Evolutionary conservation across 2,888 invertebrate species (phyloP), one percentile per base, ranked within the genome.

Genomic region (Calephelis perditalis): DNA sequence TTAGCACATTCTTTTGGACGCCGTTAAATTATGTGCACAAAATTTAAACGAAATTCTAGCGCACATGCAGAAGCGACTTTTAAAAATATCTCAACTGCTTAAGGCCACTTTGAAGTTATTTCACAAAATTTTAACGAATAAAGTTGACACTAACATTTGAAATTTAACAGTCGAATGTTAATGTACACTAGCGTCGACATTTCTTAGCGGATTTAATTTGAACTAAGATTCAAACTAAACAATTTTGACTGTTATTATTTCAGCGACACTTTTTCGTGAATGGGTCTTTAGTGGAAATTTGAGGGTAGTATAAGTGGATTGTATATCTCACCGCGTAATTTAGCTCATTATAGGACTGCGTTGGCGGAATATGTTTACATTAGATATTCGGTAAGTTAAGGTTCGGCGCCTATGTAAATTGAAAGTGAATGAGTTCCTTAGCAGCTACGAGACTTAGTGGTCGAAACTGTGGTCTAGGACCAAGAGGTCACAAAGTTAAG

Each of bases 241-340:
- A 37, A 40, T 3, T 40, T 40, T 40, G 40, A 40, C 40, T 6
- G 40, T 40, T 40, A 40, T 7, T 26, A 40, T 40, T 40, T 40
- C 40, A 40, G 40, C 8, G 8, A 40, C 6, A 8, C 0, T 40
- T 40, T 40, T 40, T 49, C 49, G n/a, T 49, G 49, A 49, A 49
- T 15, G 9, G 49, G 26, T 63, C 59, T 59, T 70, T 72, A 65
- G 71, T 73, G 67, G 68, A 73, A 68, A 72, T 72, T 74, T 75
- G 74, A 68, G 75, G 71, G 73, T 74, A 80, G 81, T 80, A 81
- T 81, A 77, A 81, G 80, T 78, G 74, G 76, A 72, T 75, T 80
- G 75, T 81, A 76, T 77, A 77, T 76, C 78, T 79, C 84, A 83
- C 81, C 80, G 84, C 83, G 82, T 82, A 76, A 79, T 69, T 80